These are phyloP conservation scores for Mus minutoides DNA, from an alignment of 2,797 vertebrate species.

Conservation along the genomic window DNA sequence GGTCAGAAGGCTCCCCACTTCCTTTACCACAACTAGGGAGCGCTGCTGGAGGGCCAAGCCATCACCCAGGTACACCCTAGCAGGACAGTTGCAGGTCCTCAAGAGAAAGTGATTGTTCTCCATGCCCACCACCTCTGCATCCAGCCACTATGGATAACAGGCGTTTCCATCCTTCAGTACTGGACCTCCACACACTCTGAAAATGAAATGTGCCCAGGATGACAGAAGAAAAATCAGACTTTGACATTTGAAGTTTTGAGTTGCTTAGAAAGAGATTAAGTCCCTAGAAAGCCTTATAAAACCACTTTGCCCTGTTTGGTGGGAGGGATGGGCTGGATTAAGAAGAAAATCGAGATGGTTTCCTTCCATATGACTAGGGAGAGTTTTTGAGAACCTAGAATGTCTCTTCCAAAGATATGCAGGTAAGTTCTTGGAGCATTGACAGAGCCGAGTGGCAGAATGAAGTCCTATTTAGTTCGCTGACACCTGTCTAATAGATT, in stretches of 20 bases:
- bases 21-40: not conserved
- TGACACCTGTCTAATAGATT: not conserved
- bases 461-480: not conserved
- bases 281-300: not conserved
- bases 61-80: not conserved
- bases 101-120: not conserved
- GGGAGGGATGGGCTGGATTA: not conserved
- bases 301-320: not conserved
- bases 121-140: not conserved
- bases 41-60: not conserved
- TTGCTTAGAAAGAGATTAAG: constrained; percentile 39
- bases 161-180: not conserved
- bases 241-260: constrained; percentile 41
- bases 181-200: not conserved
- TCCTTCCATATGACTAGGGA: not conserved
- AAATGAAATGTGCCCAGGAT: not conserved
- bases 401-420: not conserved
- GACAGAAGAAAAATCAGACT: constrained; percentile 36
- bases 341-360: not conserved
- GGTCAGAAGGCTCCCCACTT: not conserved
- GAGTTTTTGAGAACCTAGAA: constrained; percentile 5
- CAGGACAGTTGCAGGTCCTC: not conserved
- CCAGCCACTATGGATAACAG: not conserved
- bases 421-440: not conserved
- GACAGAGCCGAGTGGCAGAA: not conserved